phyloP scores from a whole-genome alignment of 1,140 invertebrate species.

The Telenomus remus region DNA sequence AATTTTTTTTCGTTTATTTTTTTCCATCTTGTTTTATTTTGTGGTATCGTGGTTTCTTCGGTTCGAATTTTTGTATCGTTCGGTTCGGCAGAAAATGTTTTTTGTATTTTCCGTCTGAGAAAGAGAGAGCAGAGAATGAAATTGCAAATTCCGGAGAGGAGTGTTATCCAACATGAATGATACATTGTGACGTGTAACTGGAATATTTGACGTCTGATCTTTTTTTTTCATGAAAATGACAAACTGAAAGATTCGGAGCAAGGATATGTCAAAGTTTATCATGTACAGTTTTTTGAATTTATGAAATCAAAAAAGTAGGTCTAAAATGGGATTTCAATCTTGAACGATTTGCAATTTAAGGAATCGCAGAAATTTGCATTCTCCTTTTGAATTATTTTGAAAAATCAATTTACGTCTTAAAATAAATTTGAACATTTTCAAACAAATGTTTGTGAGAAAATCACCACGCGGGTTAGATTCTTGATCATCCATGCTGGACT shows the following conservation, averaged over 20 bases:
- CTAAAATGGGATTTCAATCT: too few relatives aligned
- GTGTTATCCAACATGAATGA: constrained; percentile 11
- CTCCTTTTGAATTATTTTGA: too few relatives aligned
- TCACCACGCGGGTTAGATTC: not conserved
- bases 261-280: too few relatives aligned
- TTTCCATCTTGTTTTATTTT: too few relatives aligned
- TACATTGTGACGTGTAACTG: constrained; percentile 23
- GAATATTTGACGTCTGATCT: constrained; percentile 21
- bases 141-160: constrained; percentile 6
- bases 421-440: too few relatives aligned
- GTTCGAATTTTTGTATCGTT: too few relatives aligned
- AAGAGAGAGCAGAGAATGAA: not conserved
- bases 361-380: too few relatives aligned
- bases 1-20: not conserved
- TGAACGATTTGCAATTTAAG: too few relatives aligned
- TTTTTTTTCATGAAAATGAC: constrained; percentile 13
- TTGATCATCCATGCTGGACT: not conserved
- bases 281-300: too few relatives aligned
- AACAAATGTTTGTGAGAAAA: not conserved
- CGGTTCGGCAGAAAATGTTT: not conserved
- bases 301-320: too few relatives aligned
- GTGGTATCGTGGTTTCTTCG: too few relatives aligned
- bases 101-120: not conserved
- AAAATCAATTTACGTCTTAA: too few relatives aligned
- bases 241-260: constrained; percentile 1